phyloP scores from a whole-genome alignment of 2,888 invertebrate genomes.

The Lithophane socia region DNA sequence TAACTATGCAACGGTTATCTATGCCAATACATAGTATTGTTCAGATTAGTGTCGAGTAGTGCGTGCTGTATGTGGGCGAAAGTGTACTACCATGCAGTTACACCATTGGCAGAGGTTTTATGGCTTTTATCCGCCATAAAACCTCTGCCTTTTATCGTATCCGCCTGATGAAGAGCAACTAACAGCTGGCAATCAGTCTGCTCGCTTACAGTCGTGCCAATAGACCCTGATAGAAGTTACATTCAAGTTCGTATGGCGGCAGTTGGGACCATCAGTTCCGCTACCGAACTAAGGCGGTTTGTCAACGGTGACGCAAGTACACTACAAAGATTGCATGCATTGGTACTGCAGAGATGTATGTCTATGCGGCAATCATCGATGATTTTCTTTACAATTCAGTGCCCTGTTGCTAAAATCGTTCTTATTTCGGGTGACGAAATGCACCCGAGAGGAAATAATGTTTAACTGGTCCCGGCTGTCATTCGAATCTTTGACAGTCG shows the following conservation, averaged over 20 bases:
- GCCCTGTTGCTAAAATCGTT: neutral
- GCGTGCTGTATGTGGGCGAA: conserved; percentile 3
- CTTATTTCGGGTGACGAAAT: neutral
- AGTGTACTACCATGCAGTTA: neutral
- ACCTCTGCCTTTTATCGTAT: no score
- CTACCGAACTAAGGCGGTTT: neutral
- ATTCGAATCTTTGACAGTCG: neutral
- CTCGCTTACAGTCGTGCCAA: neutral
- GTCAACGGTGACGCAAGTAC: neutral
- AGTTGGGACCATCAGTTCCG: neutral
- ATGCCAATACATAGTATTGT: conserved; percentile 22
- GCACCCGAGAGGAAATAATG: neutral
- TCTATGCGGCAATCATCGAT: neutral
- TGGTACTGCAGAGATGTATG: neutral
- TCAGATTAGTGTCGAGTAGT: conserved; percentile 28
- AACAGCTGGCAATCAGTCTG: neutral
- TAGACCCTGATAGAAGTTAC: neutral
- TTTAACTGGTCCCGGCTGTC: no score
- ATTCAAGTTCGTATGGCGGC: neutral
- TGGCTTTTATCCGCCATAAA: no score
- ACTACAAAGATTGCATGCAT: neutral
- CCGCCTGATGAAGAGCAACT: neutral
- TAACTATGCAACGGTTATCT: conserved; percentile 50
- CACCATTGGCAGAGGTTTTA: neutral
- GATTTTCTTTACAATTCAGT: neutral